Base-by-base conservation (phyloP, 2,113 vertebrate genomes). In the Cyanoliseus patagonus region DNA sequence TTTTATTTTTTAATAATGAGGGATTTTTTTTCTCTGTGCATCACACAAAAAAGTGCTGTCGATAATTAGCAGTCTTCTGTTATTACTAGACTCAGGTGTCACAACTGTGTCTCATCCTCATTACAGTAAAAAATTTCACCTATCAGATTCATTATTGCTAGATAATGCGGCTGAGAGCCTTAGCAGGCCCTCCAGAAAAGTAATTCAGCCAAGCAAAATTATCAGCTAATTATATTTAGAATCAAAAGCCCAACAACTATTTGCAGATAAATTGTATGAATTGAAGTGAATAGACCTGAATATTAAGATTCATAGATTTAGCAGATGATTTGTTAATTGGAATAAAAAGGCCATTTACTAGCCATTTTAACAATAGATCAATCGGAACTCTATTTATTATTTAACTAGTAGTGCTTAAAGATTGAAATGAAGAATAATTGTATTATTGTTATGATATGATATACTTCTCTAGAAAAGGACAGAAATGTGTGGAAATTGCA, bases 251-350 rank as follows among this genome's bases (percentile, higher is more conserved):
- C 98, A 99, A 99, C 98, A 98, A 98, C 98, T 99, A 98, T 99
- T 99, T 98, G 98, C 98, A 98, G 99, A 99, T 99, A 99, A 99
- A 99, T 99, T 99, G 98, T 99, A 99, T 99, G 98, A 99, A 98
- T 98, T 98, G 98, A 99, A 99, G 98, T 99, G 98, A 99, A 99
- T 99, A 99, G 98, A 99, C 99, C 98, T 99, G 99, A 99, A 99
- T 99, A 99, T 99, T 99, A 99, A 99, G 99, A 99, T 99, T 99
- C 99, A 99, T 99, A 99, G 99, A 99, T 99, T 99, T 99, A 98
- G 98, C 98, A 97, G 98, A 99, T 98, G 99, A 99, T 99, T 99
- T 99, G 99, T 99, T 99, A 99, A 99, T 99, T 99, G 98, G 98
- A 99, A 99, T 98, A 99, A 98, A 99, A 98, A 99, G 99, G 98